Conservation (phyloP, 2,113 vertebrate genomes). For the Forbesichthys agassizii region DNA sequence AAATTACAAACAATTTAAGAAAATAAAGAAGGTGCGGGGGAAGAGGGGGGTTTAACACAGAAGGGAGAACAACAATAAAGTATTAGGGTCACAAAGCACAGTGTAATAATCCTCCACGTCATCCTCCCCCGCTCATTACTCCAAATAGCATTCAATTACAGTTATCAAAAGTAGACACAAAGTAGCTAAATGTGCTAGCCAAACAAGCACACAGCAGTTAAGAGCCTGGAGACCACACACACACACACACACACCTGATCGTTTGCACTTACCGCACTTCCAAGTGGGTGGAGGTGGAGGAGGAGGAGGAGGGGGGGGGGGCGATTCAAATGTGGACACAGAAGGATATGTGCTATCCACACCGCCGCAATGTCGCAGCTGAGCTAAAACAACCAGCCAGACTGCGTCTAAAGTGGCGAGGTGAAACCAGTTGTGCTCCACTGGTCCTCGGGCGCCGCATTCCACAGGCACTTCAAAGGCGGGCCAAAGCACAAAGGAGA, state of each 20-base stretch:
- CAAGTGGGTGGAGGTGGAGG: slow-evolving; percentile 21
- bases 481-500: slow-evolving; percentile 39
- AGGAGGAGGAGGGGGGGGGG: too few relatives aligned
- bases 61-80: slow-evolving; percentile 48
- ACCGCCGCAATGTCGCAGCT: background rate
- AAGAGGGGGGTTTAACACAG: slow-evolving; percentile 13
- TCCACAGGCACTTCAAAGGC: slow-evolving; percentile 72
- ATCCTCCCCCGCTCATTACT: slow-evolving; percentile 3
- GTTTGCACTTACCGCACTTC: slow-evolving; percentile 68
- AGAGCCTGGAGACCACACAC: background rate
- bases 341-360: slow-evolving; percentile 20
- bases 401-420: slow-evolving; percentile 7
- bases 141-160: slow-evolving; percentile 16
- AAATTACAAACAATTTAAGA: slow-evolving; percentile 13
- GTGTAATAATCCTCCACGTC: slow-evolving; percentile 14
- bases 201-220: background rate
- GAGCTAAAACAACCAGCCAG: too few relatives aligned
- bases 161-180: background rate
- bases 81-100: slow-evolving; percentile 59
- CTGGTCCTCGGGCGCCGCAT: slow-evolving; percentile 60
- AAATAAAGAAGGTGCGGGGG: too few relatives aligned
- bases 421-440: slow-evolving; percentile 37
- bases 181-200: too few relatives aligned
- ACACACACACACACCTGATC: background rate
- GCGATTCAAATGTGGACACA: slow-evolving; percentile 11